These are phyloP conservation scores for Elymnias hypermnestra DNA, from an alignment of 1,140 invertebrate genomes.

Conservation along the genomic window DNA sequence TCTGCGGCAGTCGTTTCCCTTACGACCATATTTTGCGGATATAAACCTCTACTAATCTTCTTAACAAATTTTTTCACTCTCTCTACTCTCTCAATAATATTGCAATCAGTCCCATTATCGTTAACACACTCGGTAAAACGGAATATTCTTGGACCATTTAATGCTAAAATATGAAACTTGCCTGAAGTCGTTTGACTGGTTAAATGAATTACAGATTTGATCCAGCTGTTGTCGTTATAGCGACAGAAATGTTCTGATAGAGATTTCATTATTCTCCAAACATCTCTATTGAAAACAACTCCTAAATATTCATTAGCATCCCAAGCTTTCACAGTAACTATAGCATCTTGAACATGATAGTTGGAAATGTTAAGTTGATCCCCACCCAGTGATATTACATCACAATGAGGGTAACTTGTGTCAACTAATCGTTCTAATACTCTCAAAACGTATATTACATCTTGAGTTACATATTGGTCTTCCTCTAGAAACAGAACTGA, in stretches of 20 bases:
- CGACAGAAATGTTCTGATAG: conserved; percentile 25
- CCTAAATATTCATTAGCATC: conserved; percentile 19
- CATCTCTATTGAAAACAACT: conserved; percentile 31
- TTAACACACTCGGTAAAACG: conserved; percentile 16
- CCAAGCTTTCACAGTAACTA: conserved; percentile 20
- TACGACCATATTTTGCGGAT: conserved; percentile 6
- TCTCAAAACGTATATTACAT: conserved; percentile 26
- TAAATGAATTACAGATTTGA: conserved; percentile 22
- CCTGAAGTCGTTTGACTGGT: conserved; percentile 6
- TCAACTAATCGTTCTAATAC: conserved; percentile 15
- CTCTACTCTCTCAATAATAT: not conserved
- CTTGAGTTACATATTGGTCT: conserved; percentile 29
- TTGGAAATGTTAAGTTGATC: conserved; percentile 7
- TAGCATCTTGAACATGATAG: conserved; percentile 17
- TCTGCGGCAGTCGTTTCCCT: not conserved
- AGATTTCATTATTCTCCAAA: conserved; percentile 29
- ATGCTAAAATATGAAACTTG: conserved; percentile 13
- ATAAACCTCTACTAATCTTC: conserved; percentile 12
- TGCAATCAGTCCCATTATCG: not conserved
- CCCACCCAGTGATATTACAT: conserved; percentile 27
- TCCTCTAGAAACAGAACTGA: conserved; percentile 36
- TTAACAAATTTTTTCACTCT: not conserved
- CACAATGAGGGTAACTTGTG: conserved; percentile 21
- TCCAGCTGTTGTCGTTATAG: conserved; percentile 32
- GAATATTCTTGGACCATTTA: conserved; percentile 30